Base-by-base conservation (phyloP, 2,888 invertebrate genomes). In the Iphiclides podalirius region DNA sequence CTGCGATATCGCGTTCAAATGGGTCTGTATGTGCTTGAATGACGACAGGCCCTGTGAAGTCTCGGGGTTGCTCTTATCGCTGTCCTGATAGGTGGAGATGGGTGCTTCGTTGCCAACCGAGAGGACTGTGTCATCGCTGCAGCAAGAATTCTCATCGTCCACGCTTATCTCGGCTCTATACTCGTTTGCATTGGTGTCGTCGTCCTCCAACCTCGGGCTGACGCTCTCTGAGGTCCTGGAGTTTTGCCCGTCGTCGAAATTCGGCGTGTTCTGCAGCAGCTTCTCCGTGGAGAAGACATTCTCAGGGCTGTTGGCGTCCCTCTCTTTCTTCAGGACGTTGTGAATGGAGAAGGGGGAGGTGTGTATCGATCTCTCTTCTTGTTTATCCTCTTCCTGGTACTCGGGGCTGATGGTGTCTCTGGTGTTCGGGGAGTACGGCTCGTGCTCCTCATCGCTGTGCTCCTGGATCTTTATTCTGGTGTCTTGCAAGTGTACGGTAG, bases 21-120 rank as follows among this genome's bases (percentile, higher is more conserved):
- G 93, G 7, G 92, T 92, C 58, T 93, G 93, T 60, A 93, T 92
- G 54, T 93, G 92, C 64, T 91, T 92, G 56, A 92, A 92, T 0
- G 91, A 90, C 0, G 91, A 84, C n/a, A 90, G 64, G 0, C 79
- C 79, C 56, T 78, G 85, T 0, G 70, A 64, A 9, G 75, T 63
- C 16, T 75, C 69, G 1, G 70, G 64, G 9, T 61, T 57, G 52
- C 67, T 77, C 31, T 79, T 75, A 1, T 75, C 75, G 9, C 58
- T 57, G 33, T 47, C 41, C 13, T 70, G 69, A 17, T 69, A 81
- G 28, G 63, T 72, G 1, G 89, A 86, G 4, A 91, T 82, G 14
- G 91, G 90, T 1, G 91, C 92, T 63, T 95, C 95, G 68, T 95
- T 94, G 4, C 95, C 95, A 56, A 95, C 95, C 60, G 95, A 95